A percentile compares a stretch with the other conserved stretches of the same genome.
phyloP scores from a whole-genome alignment of 2,888 invertebrate genomes.

The Mythimna impura region DNA sequence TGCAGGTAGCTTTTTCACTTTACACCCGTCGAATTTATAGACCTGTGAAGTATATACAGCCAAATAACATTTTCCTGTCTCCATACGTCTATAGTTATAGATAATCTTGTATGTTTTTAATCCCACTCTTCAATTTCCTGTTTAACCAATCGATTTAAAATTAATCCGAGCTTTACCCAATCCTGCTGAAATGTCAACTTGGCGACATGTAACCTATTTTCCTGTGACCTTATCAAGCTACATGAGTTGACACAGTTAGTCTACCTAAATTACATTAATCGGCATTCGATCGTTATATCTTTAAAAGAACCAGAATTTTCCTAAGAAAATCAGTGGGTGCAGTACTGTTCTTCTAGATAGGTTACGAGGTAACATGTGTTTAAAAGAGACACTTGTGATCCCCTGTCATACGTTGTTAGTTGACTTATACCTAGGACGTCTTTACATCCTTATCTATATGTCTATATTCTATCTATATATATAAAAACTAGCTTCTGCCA shows the following conservation, averaged over 20 bases:
- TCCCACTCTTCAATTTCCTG: neutral
- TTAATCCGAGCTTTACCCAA: neutral
- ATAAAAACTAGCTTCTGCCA: too few species aligned
- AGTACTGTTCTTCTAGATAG: too few species aligned
- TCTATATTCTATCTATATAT: too few species aligned
- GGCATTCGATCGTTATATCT: conserved; percentile 10
- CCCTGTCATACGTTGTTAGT: too few species aligned
- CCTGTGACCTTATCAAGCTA: conserved; percentile 19
- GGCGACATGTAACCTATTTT: conserved; percentile 9
- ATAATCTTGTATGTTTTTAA: neutral
- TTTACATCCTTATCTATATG: too few species aligned
- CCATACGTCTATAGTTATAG: too few species aligned
- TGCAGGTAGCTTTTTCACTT: too few species aligned
- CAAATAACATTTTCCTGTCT: neutral
- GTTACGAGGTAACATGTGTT: too few species aligned
- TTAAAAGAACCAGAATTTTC: conserved; percentile 20
- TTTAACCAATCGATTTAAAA: neutral
- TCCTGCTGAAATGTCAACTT: conserved; percentile 3
- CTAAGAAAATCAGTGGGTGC: too few species aligned
- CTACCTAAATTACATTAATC: conserved; percentile 26
- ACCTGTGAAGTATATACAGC: neutral
- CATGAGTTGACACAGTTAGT: conserved; percentile 13
- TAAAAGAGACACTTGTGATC: too few species aligned
- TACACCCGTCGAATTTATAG: too few species aligned
- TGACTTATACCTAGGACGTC: too few species aligned